These are phyloP conservation scores for Phymorhynchus buccinoides DNA, from an alignment of 1,140 invertebrate species.

Conservation along the genomic window DNA sequence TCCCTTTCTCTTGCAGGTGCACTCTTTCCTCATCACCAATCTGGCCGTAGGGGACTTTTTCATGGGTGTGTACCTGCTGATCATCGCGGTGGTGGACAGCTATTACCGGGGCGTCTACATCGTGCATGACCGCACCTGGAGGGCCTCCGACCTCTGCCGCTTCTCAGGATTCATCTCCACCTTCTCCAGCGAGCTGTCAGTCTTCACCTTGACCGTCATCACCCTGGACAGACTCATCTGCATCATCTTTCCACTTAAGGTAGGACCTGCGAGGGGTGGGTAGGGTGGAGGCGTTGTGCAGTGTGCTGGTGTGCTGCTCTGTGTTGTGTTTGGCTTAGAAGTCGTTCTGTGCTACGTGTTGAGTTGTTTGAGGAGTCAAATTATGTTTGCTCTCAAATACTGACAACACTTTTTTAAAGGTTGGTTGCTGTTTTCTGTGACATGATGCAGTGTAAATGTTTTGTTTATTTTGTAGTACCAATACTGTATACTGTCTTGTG, in stretches of 20 bases:
- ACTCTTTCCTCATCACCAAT: conserved; percentile 79
- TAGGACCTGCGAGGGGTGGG: conserved; percentile 50
- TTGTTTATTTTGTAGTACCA: no score
- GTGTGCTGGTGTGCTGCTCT: no score
- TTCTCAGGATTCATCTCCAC: conserved; percentile 80
- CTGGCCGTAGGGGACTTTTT: conserved; percentile 78
- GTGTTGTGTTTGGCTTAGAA: no score
- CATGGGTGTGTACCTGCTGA: conserved; percentile 77
- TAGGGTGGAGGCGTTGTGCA: no score
- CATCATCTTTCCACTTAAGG: conserved; percentile 77
- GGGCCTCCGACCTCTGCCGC: conserved; percentile 75
- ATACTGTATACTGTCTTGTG: no score
- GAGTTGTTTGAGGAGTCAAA: no score
- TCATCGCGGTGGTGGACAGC: conserved; percentile 76
- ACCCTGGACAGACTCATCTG: conserved; percentile 77
- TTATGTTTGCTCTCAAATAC: no score
- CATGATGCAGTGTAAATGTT: no score
- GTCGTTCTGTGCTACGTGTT: no score
- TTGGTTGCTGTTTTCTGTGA: no score
- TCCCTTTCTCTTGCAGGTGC: conserved; percentile 76
- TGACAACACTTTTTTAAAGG: no score
- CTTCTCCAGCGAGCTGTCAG: conserved; percentile 75
- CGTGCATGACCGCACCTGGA: conserved; percentile 75
- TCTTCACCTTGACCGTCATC: conserved; percentile 78
- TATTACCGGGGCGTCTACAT: conserved; percentile 77